Base-by-base conservation (phyloP, 2,113 vertebrate genomes). In the Rhinogobius similis region DNA sequence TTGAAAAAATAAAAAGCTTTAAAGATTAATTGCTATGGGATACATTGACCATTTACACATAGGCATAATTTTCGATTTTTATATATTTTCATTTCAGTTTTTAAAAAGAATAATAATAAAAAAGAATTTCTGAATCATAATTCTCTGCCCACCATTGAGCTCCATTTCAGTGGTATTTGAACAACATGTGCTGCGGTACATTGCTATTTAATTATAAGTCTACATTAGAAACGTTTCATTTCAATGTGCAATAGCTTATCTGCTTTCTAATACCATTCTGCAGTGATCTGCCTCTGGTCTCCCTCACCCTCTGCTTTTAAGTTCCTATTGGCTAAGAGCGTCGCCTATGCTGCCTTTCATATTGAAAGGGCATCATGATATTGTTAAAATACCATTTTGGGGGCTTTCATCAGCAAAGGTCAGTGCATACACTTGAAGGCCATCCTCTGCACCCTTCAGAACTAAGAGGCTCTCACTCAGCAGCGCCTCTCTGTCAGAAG, bases 361-460 rank as follows among this genome's bases (percentile, higher is more conserved):
- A 93, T 68, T 89, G 94, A 92, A 93, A 93, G 91, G 89, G 84
- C 91, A 92, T 90, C 86, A 32, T 72, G 87, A 92, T 92, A 92
- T 91, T 92, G 92, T 92, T 93, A 86, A 92, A 92, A 91, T 92
- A 91, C 79, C 89, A 91, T 87, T 93, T 91, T 88, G 67, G 63
- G 65, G 16, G 55, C 90, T 92, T 92, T 93, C 92, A 92, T 92
- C 91, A 90, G 86, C 67, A 92, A 92, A 93, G 92, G 92, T 92
- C 90, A 90, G 82, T 71, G 88, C 88, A 88, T 91, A 91, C 88
- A 91, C 88, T 92, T 87, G 86, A 91, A 93, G 88, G 86, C 76
- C 86, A 85, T 77, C 88, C 79, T 87, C 88, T 87, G 69, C 85
- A 82, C 71, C 81, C 82, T 80, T 92, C 61, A 85, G 85, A 90